A percentile compares a stretch with the other conserved stretches of the same genome.
These are phyloP conservation scores for Calycopis cecrops DNA, from an alignment of 1,140 invertebrate genomes.

Conservation along the genomic window DNA sequence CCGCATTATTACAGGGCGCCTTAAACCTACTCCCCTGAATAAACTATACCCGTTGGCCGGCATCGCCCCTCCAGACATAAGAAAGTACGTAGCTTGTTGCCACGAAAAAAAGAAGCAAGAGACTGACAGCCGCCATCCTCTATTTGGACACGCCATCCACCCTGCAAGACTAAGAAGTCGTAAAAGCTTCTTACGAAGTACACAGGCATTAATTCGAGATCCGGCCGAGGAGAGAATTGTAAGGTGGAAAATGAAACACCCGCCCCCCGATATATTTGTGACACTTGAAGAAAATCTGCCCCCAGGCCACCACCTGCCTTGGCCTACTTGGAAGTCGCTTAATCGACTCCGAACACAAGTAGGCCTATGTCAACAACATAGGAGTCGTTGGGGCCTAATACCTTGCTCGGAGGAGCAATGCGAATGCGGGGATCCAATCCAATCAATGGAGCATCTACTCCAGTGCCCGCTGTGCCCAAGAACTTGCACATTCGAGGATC, in stretches of 20 bases:
- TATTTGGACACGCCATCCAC: not conserved
- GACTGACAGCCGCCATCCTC: not conserved
- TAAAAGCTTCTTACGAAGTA: not conserved
- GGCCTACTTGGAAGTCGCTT: too few species aligned
- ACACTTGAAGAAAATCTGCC: not conserved
- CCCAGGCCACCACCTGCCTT: not conserved
- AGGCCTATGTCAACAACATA: too few species aligned
- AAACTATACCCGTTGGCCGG: not conserved
- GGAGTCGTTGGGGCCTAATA: too few species aligned
- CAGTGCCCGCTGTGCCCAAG: too few species aligned
- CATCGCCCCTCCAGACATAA: not conserved
- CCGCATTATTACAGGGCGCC: not conserved
- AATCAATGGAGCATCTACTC: too few species aligned
- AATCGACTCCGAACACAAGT: too few species aligned
- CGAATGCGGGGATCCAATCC: too few species aligned
- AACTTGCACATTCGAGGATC: too few species aligned
- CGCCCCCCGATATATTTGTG: not conserved
- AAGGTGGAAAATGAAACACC: slow-evolving; percentile 4
- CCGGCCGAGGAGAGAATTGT: slow-evolving; percentile 3
- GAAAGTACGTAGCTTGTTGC: not conserved
- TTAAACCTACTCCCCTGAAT: not conserved
- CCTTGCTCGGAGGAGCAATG: too few species aligned
- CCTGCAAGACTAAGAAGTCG: slow-evolving; percentile 1
- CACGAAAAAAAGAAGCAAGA: slow-evolving; percentile 1
- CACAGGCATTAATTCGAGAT: not conserved